Base-by-base conservation (phyloP, 1,140 invertebrate species). In the Leptopilina clavipes region DNA sequence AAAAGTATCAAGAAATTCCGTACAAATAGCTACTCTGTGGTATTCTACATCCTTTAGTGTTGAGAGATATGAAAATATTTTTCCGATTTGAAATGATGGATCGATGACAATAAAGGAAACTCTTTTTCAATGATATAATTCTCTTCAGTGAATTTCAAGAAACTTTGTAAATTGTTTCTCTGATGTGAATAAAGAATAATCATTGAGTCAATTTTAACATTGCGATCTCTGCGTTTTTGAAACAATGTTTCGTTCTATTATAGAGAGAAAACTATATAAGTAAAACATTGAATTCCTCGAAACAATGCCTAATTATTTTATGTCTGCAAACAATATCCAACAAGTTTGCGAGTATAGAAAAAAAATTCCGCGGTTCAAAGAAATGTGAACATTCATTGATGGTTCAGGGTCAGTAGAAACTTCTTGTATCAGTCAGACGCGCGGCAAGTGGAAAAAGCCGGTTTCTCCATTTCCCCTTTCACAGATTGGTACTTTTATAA, bases 351-450 rank as follows among this genome's bases (percentile, higher is more conserved):
- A 31, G 25, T 31, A 31, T 1, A 31, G 25, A 31, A 31, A 52
- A 52, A 52, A 52, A 52, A 52, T 52, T 52, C 12, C 14, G 17
- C n/a, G 6, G n/a, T 52, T 52, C 48, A 52, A 17, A 52, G 48
- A 52, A 52, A 52, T 52, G 48, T 52, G 48, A 52, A 52, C 48
- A 52, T 52, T 52, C 14, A 52, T 52, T 52, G 48, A 52, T 52
- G 48, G 48, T 12, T 52, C 48, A 52, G 48, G 48, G 48, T 52
- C 48, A 52, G 48, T 52, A 52, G 48, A 52, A 52, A 52, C n/a
- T 52, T 52, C 48, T 52, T 52, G 48, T 52, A 52, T 17, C 48
- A 52, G 48, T 52, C 48, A 52, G 48, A 52, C 48, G 37, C 0
- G 37, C 37, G 14, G 48, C 14, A 52, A 52, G 48, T 52, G 48